A percentile compares a stretch with the other conserved stretches of the same genome.
phyloP scores from a whole-genome alignment of 2,113 vertebrate species.

The Chascanopsetta lugubris region DNA sequence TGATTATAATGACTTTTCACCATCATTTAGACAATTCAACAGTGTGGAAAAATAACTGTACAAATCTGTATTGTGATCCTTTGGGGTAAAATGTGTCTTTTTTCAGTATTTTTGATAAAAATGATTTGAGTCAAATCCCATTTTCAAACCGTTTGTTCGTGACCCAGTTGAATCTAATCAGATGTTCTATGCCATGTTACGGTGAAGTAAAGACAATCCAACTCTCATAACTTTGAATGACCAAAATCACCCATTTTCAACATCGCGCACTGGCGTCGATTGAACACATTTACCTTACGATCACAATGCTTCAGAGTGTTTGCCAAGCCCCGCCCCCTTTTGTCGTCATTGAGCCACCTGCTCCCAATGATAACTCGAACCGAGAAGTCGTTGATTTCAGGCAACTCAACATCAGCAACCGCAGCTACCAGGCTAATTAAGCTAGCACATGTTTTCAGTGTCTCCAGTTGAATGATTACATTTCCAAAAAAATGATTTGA shows the following conservation, averaged over 20 bases:
- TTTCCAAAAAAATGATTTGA: too few species aligned
- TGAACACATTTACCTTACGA: constrained; percentile 25
- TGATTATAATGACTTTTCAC: constrained; percentile 1
- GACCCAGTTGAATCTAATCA: constrained; percentile 65
- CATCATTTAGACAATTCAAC: constrained; percentile 20
- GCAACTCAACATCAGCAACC: too few species aligned
- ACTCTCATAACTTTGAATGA: constrained; percentile 62
- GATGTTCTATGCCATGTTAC: constrained; percentile 66
- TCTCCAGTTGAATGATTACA: too few species aligned
- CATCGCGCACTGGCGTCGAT: constrained; percentile 27
- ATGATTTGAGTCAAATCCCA: constrained; percentile 33
- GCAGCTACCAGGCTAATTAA: too few species aligned
- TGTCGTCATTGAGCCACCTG: too few species aligned
- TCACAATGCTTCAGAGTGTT: constrained; percentile 30
- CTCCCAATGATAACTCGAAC: too few species aligned
- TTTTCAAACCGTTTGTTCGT: constrained; percentile 51
- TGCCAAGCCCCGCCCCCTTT: not conserved
- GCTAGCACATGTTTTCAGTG: too few species aligned
- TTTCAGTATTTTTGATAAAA: constrained; percentile 28
- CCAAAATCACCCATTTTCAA: constrained; percentile 62
- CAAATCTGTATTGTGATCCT: constrained; percentile 35
- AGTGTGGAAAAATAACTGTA: constrained; percentile 8
- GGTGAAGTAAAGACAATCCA: constrained; percentile 77
- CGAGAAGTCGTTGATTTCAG: too few species aligned
- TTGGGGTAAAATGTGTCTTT: constrained; percentile 37